phyloP scores from a whole-genome alignment of 2,797 vertebrate species.

The Chrosomus eos region DNA sequence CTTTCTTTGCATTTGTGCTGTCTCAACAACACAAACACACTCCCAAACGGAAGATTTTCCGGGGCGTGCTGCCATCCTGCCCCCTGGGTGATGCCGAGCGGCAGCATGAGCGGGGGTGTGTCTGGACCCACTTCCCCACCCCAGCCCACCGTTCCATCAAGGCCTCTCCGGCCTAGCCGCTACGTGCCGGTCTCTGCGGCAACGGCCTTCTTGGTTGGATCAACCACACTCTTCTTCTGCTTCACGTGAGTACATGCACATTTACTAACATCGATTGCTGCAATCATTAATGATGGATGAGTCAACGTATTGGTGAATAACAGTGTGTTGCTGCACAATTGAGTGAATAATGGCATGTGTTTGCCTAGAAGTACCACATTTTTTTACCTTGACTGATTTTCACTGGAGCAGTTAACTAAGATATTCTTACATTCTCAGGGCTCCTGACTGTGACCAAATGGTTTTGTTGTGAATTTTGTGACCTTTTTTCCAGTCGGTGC shows the following conservation, averaged over 20 bases:
- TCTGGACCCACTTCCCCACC: conserved; percentile 77
- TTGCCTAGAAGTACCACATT: background rate
- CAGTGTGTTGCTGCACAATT: background rate
- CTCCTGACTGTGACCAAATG: background rate
- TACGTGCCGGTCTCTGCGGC: conserved; percentile 95
- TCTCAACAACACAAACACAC: conserved; percentile 21
- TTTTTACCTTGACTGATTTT: background rate
- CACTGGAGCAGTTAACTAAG: background rate
- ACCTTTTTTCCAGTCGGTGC: background rate
- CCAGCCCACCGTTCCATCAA: conserved; percentile 70
- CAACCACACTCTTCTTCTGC: conserved; percentile 96
- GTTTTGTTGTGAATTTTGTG: background rate
- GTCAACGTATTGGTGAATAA: background rate
- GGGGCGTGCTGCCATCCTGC: conserved; percentile 39
- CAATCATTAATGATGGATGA: conserved; percentile 5
- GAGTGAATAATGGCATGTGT: background rate
- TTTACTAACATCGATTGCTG: background rate
- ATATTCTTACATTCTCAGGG: background rate
- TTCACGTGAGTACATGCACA: conserved; percentile 90
- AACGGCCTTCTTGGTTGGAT: conserved; percentile 95
- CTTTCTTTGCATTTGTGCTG: conserved; percentile 5
- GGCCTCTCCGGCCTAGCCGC: conserved; percentile 92
- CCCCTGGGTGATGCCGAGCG: conserved; percentile 76
- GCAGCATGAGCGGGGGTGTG: conserved; percentile 77
- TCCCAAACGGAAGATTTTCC: conserved; percentile 46